Base-by-base conservation (phyloP, 37 sponge, comb jelly and placozoan species). In the Theonella swinhoei region DNA sequence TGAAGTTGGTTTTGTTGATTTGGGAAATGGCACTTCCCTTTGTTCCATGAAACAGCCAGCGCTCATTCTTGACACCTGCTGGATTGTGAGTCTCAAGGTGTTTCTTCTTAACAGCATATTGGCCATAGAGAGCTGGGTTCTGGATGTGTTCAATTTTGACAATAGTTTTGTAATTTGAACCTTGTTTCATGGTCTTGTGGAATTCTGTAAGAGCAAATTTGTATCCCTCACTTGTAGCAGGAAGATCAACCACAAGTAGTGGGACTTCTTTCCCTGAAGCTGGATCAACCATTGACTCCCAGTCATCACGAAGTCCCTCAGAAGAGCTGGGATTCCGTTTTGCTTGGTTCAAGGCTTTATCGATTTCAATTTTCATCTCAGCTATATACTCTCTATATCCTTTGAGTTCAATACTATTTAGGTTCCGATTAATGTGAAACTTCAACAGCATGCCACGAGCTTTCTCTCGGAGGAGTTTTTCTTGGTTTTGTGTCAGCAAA, bases 141-240 rank as follows among this genome's bases (percentile, higher is more conserved):
- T 93, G 90, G 25, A 93, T 72, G 25, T 90, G 84, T 37, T 93
- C 40, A 24, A 93, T 93, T 17, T 70, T 86, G 7, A 76, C 31
- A 42, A 93, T 80, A 2, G 60, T 70, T 20, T 23, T 2, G 39
- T 79, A 79, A 23, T 39, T 8, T 34, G 20, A 24, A n/a, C n/a
- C n/a, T n/a, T n/a, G n/a, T 33, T 23, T 17, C 81, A 89, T 84
- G 0, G 87, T 83, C 5, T 17, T 29, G 0, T 68, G 60, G 35
- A 91, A 91, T 3, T 76, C 62, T 42, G 62, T 25, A 30, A 73
- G 62, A 9, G 76, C 83, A 3, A 74, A 5, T 4, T 20, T 84
- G 77, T 76, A 90, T 40, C 84, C 90, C 24, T 39, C 2, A 58
- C 80, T 75, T 34, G n/a, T 68, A 32, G 68, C 26, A 2, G 39